Percentiles rank a stretch among this genome's conserved stretches.
phyloP scores from a whole-genome alignment of 2,888 invertebrate genomes.

The Tryphoninae sp. region DNA sequence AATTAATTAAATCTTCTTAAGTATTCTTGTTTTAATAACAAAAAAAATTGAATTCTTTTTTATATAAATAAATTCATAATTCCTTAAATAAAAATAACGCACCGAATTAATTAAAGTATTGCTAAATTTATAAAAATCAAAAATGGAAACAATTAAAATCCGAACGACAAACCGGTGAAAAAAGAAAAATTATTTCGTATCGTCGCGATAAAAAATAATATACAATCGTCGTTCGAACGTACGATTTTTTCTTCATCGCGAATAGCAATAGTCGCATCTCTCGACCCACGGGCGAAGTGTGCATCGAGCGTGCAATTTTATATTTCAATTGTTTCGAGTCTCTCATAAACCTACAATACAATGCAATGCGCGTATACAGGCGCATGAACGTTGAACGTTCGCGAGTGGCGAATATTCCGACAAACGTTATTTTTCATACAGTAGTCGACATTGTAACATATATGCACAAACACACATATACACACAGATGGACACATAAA shows the following conservation, averaged over 20 bases:
- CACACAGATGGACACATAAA: background rate
- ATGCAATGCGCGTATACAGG: background rate
- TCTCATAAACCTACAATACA: background rate
- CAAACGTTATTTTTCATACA: conserved; percentile 67
- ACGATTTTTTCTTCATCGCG: background rate
- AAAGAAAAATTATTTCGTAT: no score
- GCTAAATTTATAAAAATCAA: no score
- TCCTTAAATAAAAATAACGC: no score
- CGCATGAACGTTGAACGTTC: background rate
- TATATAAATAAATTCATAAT: no score
- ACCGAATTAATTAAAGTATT: no score
- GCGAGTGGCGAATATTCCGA: conserved; percentile 46
- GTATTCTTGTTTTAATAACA: no score
- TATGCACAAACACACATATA: conserved; percentile 65
- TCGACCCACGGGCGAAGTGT: background rate
- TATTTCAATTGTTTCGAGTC: conserved; percentile 4
- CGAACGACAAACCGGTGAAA: no score
- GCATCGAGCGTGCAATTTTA: conserved; percentile 37
- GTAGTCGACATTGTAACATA: conserved; percentile 60
- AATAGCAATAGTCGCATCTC: conserved; percentile 2
- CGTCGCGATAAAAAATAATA: background rate
- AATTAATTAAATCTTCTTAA: no score
- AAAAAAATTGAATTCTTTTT: no score
- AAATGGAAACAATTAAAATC: no score
- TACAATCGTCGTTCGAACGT: background rate